Evolutionary conservation across 2,797 vertebrate species (phyloP), one percentile per base, ranked within the genome.

Genomic region (Echiichthys vipera): DNA sequence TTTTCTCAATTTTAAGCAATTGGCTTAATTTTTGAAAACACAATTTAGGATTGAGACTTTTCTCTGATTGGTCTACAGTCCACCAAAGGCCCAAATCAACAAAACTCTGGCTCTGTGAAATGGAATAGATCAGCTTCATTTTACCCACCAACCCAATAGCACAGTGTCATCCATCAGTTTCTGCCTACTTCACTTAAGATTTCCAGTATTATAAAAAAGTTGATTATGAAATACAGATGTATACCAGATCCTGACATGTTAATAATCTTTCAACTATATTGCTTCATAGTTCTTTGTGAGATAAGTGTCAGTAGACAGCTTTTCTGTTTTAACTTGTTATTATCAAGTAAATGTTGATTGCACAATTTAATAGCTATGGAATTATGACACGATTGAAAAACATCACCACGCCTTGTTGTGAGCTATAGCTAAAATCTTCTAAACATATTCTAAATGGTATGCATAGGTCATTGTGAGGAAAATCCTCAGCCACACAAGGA

Each of bases 51-150:
- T 13, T n/a, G 7, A 55, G 24, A 20, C n/a, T n/a, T 47, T 36
- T 25, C 34, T 73, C 3, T 30, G 67, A 81, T 65, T 57, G 32
- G 2, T 34, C n/a, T 9, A 47, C 45, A 27, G 39, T 65, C 14
- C 1, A 30, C 34, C 15, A 14, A 22, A 29, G 25, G 59, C 70
- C 58, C 71, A 69, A 40, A 63, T 53, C 77, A 83, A 77, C 62
- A 72, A 14, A 25, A 5, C 1, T 12, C 18, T 66, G 80, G 32
- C 78, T 51, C 49, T 6, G 40, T 15, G 2, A 34, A 27, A 42
- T 17, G 22, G 76, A 81, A 46, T 17, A 18, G 56, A 78, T 73
- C 39, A 25, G 39, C 62, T 54, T 63, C 55, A 46, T n/a, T 1
- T 80, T 25, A 27, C 11, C 39, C n/a, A 36, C 63, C 64, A 40